Conservation (phyloP, 1,140 invertebrate genomes). For the Drosophila bipectinata region DNA sequence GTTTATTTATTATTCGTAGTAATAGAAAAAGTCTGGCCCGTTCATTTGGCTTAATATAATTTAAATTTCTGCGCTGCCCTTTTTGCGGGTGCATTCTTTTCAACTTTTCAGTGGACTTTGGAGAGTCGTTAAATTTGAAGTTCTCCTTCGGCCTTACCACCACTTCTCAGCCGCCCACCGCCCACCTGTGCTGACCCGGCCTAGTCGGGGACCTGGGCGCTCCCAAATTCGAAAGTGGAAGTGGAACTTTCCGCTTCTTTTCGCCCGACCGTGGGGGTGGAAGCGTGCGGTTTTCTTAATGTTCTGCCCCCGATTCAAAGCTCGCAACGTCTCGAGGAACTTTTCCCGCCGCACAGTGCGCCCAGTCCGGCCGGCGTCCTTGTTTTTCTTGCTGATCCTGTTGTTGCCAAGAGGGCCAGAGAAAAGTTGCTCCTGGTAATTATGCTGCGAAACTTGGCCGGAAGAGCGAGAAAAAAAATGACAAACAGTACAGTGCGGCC, state of each 20-base stretch:
- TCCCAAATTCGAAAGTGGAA: conserved; percentile 32
- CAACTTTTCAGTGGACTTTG: conserved; percentile 65
- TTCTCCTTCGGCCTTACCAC: conserved; percentile 20
- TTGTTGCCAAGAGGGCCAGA: conserved; percentile 20
- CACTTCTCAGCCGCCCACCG: too few species aligned
- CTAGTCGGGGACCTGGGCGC: conserved; percentile 30
- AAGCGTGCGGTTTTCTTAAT: conserved; percentile 61
- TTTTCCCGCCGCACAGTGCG: conserved; percentile 3
- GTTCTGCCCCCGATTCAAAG: conserved; percentile 49
- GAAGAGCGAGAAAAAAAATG: conserved; percentile 64
- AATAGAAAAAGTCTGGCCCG: conserved; percentile 35
- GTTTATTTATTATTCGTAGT: conserved; percentile 71
- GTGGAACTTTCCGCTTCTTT: conserved; percentile 24
- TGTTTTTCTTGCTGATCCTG: conserved; percentile 33
- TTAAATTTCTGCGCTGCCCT: conserved; percentile 55
- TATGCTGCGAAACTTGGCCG: conserved; percentile 58
- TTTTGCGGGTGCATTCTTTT: conserved; percentile 18
- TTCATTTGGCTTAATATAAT: conserved; percentile 73
- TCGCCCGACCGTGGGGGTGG: not conserved
- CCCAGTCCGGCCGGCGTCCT: conserved; percentile 5
- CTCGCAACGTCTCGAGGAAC: conserved; percentile 30
- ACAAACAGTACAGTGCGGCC: conserved; percentile 9
- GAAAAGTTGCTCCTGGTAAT: conserved; percentile 67
- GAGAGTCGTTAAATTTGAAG: conserved; percentile 70
- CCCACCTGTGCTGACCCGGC: conserved; percentile 33